Evolutionary conservation across 2,888 invertebrate genomes (phyloP).

Genomic region (Heliconius sara): DNA sequence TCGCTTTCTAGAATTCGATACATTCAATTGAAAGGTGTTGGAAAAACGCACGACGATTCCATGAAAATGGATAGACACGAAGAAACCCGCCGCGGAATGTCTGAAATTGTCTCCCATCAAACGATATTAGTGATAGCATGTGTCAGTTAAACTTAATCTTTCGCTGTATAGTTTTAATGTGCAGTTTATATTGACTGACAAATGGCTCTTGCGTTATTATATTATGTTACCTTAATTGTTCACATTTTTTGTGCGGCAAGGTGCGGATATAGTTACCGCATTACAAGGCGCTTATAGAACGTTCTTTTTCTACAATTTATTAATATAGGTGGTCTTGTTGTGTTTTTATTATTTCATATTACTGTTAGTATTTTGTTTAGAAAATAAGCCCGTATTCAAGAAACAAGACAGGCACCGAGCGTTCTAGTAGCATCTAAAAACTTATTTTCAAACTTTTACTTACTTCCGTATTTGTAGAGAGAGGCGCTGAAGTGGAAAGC

Average conservation of each 20-base stretch:
- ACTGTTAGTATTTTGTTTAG: slow-evolving; percentile 5
- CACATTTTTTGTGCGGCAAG: slow-evolving; percentile 80
- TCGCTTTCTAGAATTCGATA: slow-evolving; percentile 81
- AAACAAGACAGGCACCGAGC: background rate
- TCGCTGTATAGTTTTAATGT: slow-evolving; percentile 66
- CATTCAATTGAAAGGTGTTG: slow-evolving; percentile 82
- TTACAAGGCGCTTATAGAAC: slow-evolving; percentile 51
- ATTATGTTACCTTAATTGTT: slow-evolving; percentile 74
- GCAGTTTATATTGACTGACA: slow-evolving; percentile 67
- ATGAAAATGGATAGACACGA: slow-evolving; percentile 79
- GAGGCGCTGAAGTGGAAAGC: slow-evolving; percentile 43
- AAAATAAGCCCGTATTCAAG: slow-evolving; percentile 2
- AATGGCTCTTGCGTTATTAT: slow-evolving; percentile 71
- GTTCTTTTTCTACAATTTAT: slow-evolving; percentile 51
- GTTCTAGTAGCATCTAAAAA: slow-evolving; percentile 12
- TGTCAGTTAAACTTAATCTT: slow-evolving; percentile 71
- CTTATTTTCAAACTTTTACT: slow-evolving; percentile 23
- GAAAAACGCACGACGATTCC: slow-evolving; percentile 80
- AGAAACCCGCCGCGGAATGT: slow-evolving; percentile 80
- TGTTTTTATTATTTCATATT: slow-evolving; percentile 29
- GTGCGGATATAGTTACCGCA: slow-evolving; percentile 74
- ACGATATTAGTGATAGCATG: slow-evolving; percentile 58
- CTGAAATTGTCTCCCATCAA: slow-evolving; percentile 70
- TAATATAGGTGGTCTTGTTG: slow-evolving; percentile 55
- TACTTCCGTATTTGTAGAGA: slow-evolving; percentile 30